Evolutionary conservation across 1,140 invertebrate genomes (phyloP).

Genomic region (Drosophila suzukii): DNA sequence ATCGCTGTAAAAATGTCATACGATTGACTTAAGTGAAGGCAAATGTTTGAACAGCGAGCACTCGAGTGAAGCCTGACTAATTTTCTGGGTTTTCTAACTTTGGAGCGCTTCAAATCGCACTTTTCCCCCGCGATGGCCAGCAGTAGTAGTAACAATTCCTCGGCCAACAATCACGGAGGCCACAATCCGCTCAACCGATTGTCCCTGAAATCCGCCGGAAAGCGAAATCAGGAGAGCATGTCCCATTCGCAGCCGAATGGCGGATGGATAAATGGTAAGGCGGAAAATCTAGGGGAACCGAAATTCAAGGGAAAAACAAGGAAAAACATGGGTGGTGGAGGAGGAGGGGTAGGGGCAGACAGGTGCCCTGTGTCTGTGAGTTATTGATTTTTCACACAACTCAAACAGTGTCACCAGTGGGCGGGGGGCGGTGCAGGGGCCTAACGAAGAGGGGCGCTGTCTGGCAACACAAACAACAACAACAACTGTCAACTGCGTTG

Average conservation of each 20-base stretch:
- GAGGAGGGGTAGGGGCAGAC: slow-evolving; percentile 4
- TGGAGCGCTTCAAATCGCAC: slow-evolving; percentile 7
- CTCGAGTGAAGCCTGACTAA: slow-evolving; percentile 8
- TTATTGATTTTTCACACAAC: slow-evolving; percentile 73
- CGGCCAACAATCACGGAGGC: slow-evolving; percentile 55
- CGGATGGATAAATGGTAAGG: slow-evolving; percentile 93
- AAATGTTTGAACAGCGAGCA: slow-evolving; percentile 29
- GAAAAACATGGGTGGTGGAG: slow-evolving; percentile 37
- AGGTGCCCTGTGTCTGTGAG: slow-evolving; percentile 48
- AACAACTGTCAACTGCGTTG: slow-evolving; percentile 18
- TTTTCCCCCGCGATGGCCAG: slow-evolving; percentile 56
- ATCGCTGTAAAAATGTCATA: slow-evolving; percentile 7
- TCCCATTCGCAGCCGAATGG: slow-evolving; percentile 90
- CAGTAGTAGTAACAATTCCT: slow-evolving; percentile 44
- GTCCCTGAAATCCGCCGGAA: slow-evolving; percentile 67
- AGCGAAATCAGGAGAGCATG: slow-evolving; percentile 85
- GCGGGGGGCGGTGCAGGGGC: slow-evolving; percentile 20
- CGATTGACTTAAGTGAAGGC: slow-evolving; percentile 16
- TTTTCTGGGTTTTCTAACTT: background rate
- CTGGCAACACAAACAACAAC: slow-evolving; percentile 45
- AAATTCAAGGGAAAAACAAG: background rate
- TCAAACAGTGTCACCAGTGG: slow-evolving; percentile 13
- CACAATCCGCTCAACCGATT: slow-evolving; percentile 69
- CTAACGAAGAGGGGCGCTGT: slow-evolving; percentile 29
- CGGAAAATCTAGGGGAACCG: slow-evolving; percentile 9